These are phyloP conservation scores for Alouatta palliata DNA, from an alignment of 2,113 vertebrate species.

Conservation along the genomic window DNA sequence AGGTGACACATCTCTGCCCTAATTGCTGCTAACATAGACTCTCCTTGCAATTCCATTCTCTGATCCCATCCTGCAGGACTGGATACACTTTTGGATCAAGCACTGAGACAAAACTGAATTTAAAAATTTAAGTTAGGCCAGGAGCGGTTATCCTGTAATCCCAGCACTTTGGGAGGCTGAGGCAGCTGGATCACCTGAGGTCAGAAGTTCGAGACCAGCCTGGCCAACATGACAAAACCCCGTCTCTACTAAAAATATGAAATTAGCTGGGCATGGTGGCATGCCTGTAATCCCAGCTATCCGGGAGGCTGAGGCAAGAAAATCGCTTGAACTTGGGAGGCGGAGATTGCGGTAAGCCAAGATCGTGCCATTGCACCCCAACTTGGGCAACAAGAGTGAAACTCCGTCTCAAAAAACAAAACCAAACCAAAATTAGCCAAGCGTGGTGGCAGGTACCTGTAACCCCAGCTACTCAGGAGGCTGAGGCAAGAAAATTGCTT, in stretches of 20 bases:
- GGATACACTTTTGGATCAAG: neutral
- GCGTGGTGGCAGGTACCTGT: too few relatives aligned
- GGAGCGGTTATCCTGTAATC: too few relatives aligned
- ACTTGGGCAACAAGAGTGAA: too few relatives aligned
- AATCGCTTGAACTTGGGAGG: too few relatives aligned
- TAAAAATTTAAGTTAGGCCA: neutral
- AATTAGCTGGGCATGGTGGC: too few relatives aligned
- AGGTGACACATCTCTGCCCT: neutral
- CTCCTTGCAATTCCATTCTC: neutral
- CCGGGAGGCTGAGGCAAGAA: too few relatives aligned
- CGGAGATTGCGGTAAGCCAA: rapidly evolving
- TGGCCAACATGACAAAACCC: neutral
- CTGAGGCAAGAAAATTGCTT: neutral
- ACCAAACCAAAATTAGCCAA: too few relatives aligned
- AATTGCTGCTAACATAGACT: neutral
- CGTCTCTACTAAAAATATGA: neutral
- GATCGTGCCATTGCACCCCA: too few relatives aligned
- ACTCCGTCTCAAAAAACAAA: too few relatives aligned
- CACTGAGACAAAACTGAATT: neutral
- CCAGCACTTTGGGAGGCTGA: too few relatives aligned
- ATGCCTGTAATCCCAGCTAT: too few relatives aligned
- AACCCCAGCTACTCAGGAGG: too few relatives aligned
- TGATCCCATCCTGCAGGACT: neutral
- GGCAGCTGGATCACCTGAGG: neutral
- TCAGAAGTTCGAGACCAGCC: neutral